Evolutionary conservation across 1,140 invertebrate species (phyloP).

Genomic region (Mylabris phalerata): DNA sequence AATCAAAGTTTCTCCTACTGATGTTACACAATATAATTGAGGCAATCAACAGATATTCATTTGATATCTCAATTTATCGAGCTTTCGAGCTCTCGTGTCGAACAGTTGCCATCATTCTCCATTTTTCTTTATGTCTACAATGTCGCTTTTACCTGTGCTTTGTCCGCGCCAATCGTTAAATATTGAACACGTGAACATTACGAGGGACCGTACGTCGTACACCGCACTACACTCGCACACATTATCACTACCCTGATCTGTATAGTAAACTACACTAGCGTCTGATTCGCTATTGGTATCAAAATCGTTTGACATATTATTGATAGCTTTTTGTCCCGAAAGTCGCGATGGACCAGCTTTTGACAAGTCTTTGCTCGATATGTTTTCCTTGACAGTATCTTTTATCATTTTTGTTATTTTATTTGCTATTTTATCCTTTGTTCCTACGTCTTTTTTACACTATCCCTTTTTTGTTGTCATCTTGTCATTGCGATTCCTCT

Average conservation of each 20-base stretch:
- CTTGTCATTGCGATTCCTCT: neutral
- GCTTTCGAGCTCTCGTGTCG: no score
- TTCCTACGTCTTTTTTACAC: constrained; percentile 3
- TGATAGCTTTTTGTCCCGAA: constrained; percentile 1
- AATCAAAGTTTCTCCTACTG: no score
- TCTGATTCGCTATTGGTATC: constrained; percentile 1
- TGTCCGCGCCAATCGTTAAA: no score
- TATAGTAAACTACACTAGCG: constrained; percentile 2
- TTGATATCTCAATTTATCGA: no score
- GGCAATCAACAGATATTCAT: no score
- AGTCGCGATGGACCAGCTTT: neutral
- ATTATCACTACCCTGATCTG: neutral
- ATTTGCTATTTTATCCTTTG: constrained; percentile 1
- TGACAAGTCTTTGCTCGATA: neutral
- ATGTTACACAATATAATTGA: no score
- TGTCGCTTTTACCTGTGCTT: no score
- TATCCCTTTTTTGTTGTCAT: neutral
- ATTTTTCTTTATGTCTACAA: no score
- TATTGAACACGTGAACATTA: no score
- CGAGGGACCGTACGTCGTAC: no score
- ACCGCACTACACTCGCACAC: no score
- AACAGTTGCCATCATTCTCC: no score
- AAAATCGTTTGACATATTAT: constrained; percentile 5
- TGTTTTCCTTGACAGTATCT: constrained; percentile 3
- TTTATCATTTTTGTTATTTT: constrained; percentile 2